These are phyloP conservation scores for Emmelina monodactyla DNA, from an alignment of 2,888 invertebrate species.

Conservation along the genomic window DNA sequence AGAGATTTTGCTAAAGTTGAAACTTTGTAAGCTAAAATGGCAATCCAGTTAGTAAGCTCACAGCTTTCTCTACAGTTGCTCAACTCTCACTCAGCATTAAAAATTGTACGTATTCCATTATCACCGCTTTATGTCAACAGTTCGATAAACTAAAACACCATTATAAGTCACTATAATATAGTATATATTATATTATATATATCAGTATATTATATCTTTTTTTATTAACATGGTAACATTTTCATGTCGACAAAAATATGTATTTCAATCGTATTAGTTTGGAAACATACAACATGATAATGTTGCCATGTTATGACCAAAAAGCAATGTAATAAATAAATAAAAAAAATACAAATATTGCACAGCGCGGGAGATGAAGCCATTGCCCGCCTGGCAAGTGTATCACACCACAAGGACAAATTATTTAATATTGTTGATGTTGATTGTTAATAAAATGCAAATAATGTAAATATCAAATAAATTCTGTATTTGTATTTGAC, in stretches of 20 bases:
- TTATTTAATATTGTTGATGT: constrained; percentile 79
- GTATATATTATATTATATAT: too few species aligned
- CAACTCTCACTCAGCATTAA: constrained; percentile 42
- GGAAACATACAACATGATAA: too few species aligned
- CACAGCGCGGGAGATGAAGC: constrained; percentile 33
- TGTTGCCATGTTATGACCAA: too few species aligned
- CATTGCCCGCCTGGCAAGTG: constrained; percentile 51
- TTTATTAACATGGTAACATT: constrained; percentile 16
- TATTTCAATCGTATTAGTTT: too few species aligned
- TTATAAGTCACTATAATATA: too few species aligned
- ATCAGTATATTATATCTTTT: neutral
- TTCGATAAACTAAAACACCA: constrained; percentile 14
- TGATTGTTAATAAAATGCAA: constrained; percentile 81
- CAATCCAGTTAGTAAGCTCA: constrained; percentile 51
- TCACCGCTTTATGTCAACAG: constrained; percentile 53
- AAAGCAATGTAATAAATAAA: too few species aligned
- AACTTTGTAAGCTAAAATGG: too few species aligned
- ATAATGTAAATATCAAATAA: constrained; percentile 77
- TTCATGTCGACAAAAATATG: too few species aligned
- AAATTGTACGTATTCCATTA: constrained; percentile 22
- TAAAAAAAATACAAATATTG: too few species aligned
- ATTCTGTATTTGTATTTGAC: constrained; percentile 77
- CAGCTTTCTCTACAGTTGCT: constrained; percentile 61
- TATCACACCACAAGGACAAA: constrained; percentile 63
- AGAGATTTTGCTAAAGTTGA: too few species aligned